phyloP scores from a whole-genome alignment of 2,797 vertebrate genomes.

The Ctenochaetus hawaiiensis region DNA sequence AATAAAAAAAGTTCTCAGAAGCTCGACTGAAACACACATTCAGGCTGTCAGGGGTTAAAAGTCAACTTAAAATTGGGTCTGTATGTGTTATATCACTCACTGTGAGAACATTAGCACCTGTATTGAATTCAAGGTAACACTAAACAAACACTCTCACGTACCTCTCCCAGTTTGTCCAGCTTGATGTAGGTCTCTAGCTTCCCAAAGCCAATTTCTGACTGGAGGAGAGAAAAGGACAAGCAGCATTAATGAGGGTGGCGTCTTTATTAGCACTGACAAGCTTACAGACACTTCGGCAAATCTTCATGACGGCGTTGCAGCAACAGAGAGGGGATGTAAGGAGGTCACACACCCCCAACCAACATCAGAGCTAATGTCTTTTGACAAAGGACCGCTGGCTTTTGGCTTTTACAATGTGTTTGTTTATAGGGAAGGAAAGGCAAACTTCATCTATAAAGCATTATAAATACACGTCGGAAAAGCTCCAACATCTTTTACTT shows the following conservation, averaged over 20 bases:
- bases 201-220: conserved; percentile 90
- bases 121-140: conserved; percentile 49
- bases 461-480: not conserved
- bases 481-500: not conserved
- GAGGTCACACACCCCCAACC: conserved; percentile 52
- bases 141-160: conserved; percentile 57
- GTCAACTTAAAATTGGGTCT: not conserved
- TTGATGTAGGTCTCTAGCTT: conserved; percentile 90
- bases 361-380: conserved; percentile 58
- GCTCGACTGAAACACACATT: not conserved
- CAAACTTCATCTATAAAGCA: conserved; percentile 18
- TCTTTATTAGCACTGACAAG: conserved; percentile 70
- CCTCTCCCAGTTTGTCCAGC: conserved; percentile 88
- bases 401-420: conserved; percentile 62
- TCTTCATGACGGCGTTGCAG: conserved; percentile 58
- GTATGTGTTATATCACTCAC: conserved; percentile 16
- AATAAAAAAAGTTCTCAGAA: not conserved
- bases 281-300: conserved; percentile 63
- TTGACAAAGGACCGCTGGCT: conserved; percentile 63
- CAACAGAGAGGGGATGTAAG: conserved; percentile 29
- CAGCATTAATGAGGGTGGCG: conserved; percentile 47
- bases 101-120: conserved; percentile 34
- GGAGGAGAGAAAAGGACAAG: conserved; percentile 50
- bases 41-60: conserved; percentile 23
- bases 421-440: conserved; percentile 20